Percentiles rank a stretch among this genome's conserved stretches.
phyloP scores from a whole-genome alignment of 2,797 vertebrate genomes.

The Enteromius mattozi region DNA sequence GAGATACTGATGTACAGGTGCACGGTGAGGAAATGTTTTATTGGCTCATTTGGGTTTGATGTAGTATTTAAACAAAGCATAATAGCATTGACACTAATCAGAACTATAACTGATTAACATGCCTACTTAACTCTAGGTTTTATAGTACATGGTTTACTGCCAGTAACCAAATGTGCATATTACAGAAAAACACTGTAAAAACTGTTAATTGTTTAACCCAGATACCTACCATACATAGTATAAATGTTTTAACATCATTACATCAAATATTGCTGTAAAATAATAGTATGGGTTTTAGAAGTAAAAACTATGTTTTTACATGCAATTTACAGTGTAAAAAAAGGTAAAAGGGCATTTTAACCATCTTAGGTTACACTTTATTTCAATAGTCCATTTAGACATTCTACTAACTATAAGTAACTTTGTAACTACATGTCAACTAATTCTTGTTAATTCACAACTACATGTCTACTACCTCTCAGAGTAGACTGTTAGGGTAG shows the following conservation, averaged over 20 bases:
- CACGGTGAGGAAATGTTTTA: constrained; percentile 15
- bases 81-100: neutral
- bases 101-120: neutral
- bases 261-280: neutral
- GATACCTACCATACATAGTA: neutral
- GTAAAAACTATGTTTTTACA: neutral
- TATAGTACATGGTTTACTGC: neutral
- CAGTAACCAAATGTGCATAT: neutral
- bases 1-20: constrained; percentile 64
- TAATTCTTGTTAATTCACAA: no score
- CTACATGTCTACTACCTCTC: no score
- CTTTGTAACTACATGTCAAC: no score
- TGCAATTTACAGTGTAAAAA: neutral
- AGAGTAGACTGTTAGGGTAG: no score
- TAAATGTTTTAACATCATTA: neutral
- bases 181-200: neutral
- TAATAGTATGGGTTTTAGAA: neutral
- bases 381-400: no score
- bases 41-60: constrained; percentile 9
- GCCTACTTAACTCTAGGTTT: neutral
- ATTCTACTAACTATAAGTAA: no score
- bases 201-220: neutral
- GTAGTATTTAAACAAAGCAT: neutral
- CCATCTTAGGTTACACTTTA: no score
- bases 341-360: neutral